Evolutionary conservation across 2,113 vertebrate genomes (phyloP), one percentile per base, ranked within the genome.

Genomic region (Microtus ochrogaster): DNA sequence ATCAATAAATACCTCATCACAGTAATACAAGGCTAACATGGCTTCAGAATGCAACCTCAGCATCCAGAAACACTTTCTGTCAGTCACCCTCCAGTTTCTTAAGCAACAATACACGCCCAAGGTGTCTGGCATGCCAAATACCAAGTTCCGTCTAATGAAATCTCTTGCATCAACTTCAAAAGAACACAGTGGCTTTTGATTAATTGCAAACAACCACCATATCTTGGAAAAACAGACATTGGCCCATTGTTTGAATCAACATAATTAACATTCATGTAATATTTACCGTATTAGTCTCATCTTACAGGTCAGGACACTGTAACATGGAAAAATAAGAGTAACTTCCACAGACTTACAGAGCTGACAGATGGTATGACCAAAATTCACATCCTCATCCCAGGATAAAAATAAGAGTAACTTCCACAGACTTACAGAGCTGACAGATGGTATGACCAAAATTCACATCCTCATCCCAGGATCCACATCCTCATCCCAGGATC

Each of bases 131-230:
- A 0, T 4, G 22, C 10, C 79, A 9, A 1, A 6, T 4, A 13
- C 14, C 13, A 19, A 83, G 2, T 1, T 3, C 0, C 0, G 2
- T 19, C 19, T 33, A 2, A 2, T 0, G 0, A 1, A 86, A 36
- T 24, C 28, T 33, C 17, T 66, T 68, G 19, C 10, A 0, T 16
- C 24, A 6, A 13, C 7, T 41, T 55, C 77, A 16, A 63, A 33
- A 79, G 65, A 10, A 22, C 2, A 0, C 0, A 61, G 6, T 19
- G 5, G 33, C 3, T 73, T 77, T n/a, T 55, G 33, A 24, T 41
- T 58, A 41, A n/a, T 36, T 44, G 2, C 55, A 82, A 63, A 58
- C 9, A 94, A 55, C 17, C 44, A 7, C 74, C 28, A 47, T 49
- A 52, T 84, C 44, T 44, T 22, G 33, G 33, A 52, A 10, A 3